These are phyloP conservation scores for Mesembrinibis cayennensis DNA, from an alignment of 2,113 vertebrate species.

Conservation along the genomic window DNA sequence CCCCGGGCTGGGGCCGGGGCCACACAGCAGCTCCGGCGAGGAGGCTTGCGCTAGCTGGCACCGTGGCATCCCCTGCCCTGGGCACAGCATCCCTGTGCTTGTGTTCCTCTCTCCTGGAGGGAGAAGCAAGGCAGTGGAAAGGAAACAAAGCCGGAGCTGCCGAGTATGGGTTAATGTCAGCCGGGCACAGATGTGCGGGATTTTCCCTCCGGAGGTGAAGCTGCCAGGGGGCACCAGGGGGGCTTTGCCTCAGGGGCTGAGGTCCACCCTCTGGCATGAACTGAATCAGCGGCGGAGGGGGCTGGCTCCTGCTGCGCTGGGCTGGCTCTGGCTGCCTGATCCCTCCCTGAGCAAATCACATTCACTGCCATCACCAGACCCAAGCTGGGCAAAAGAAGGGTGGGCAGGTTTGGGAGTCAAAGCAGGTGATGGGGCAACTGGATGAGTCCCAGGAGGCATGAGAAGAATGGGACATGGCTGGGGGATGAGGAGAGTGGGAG, in stretches of 20 bases:
- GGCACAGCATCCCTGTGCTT: rapidly evolving
- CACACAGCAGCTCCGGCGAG: background rate
- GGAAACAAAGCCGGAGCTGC: background rate
- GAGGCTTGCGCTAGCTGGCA: background rate
- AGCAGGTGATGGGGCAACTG: background rate
- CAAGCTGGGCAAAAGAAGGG: background rate
- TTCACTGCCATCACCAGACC: background rate
- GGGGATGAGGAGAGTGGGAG: rapidly evolving
- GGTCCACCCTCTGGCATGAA: background rate
- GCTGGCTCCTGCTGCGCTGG: rapidly evolving
- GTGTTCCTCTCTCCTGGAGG: background rate
- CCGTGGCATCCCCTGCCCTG: background rate
- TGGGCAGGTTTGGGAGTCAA: background rate
- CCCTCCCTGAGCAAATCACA: background rate
- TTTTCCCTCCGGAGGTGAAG: background rate
- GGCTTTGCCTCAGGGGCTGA: background rate
- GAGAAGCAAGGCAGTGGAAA: rapidly evolving
- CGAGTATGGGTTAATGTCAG: rapidly evolving
- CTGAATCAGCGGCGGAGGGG: background rate
- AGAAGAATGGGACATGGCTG: background rate
- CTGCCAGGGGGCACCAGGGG: too few species aligned
- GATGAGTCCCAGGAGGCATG: background rate
- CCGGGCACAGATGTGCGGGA: rapidly evolving
- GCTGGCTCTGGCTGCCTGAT: background rate
- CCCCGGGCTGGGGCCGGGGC: background rate